Base-by-base conservation (phyloP, 2,797 vertebrate species). In the Ceryle rudis region DNA sequence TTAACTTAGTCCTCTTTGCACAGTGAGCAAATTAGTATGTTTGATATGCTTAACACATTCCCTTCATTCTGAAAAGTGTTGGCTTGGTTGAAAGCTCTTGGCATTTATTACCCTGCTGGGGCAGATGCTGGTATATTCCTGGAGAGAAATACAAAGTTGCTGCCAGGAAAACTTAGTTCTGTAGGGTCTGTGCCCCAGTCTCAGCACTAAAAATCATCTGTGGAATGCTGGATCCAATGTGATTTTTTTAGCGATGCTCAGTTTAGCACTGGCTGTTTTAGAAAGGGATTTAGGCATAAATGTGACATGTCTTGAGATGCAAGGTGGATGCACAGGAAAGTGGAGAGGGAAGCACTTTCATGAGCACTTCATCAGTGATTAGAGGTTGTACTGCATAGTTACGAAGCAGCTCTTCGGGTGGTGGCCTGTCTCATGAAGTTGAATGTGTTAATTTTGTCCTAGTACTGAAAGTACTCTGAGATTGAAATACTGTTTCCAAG, bases 351-450 rank as follows among this genome's bases (percentile, higher is more conserved):
- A 52, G 46, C 46, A 78, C 6, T 78, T 88, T 65, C 3, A 2
- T 33, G 39, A 6, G 54, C 1, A 2, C 20, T 65, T 64, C 39
- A 11, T 44, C 11, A 9, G 33, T 41, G 9, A 21, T n/a, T 46
- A 21, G n/a, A 44, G 5, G 8, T 20, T 44, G 47, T 46, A 7
- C 78, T 44, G 31, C 57, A 3, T 6, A 49, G 37, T 41, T 90
- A 11, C 1, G 6, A 31, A 55, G 51, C n/a, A 77, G 2, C 20
- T 60, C 11, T 80, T 42, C 20, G 89, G 54, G 10, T 57, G 12
- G 4, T 70, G 25, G 10, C 22, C 15, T n/a, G 18, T 0, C 17
- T 67, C 29, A 5, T 0, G 14, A 51, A 46, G 21, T 23, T 51
- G n/a, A 73, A 51, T 55, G 20, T 74, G 11, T 82, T 72, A 6